These are phyloP conservation scores for Rallus crepitans DNA, from an alignment of 2,797 vertebrate genomes.

Conservation along the genomic window DNA sequence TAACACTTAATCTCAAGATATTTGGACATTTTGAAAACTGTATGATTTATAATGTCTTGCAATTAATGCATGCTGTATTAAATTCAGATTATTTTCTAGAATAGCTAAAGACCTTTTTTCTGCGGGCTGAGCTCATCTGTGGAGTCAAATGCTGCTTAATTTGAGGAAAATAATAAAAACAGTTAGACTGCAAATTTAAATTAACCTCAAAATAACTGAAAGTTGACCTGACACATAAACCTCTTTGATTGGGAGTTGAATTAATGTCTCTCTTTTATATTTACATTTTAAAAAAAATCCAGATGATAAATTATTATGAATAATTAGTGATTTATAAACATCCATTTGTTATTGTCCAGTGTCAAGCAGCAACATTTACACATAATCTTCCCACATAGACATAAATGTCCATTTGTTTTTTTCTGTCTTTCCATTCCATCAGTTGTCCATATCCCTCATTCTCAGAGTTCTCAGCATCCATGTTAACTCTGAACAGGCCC, in stretches of 20 bases:
- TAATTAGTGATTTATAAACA: background rate
- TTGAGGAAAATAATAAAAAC: background rate
- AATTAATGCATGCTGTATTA: background rate
- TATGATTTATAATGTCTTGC: background rate
- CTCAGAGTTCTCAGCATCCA: background rate
- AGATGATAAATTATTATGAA: background rate
- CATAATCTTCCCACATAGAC: background rate
- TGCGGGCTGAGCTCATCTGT: background rate
- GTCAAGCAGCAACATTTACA: background rate
- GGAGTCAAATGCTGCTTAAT: background rate
- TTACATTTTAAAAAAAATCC: background rate
- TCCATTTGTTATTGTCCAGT: background rate
- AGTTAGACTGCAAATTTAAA: background rate
- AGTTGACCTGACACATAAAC: background rate
- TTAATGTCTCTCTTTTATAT: background rate
- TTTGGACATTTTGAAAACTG: background rate
- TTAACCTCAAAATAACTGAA: background rate
- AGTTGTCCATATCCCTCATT: background rate
- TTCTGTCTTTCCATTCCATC: background rate
- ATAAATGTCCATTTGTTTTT: background rate
- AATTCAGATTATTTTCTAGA: background rate
- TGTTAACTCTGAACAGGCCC: background rate
- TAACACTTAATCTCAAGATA: background rate
- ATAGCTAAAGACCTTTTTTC: background rate
- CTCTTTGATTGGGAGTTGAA: background rate